Conservation (phyloP, 2,797 vertebrate genomes). For the Melanotaenia boesemani region DNA sequence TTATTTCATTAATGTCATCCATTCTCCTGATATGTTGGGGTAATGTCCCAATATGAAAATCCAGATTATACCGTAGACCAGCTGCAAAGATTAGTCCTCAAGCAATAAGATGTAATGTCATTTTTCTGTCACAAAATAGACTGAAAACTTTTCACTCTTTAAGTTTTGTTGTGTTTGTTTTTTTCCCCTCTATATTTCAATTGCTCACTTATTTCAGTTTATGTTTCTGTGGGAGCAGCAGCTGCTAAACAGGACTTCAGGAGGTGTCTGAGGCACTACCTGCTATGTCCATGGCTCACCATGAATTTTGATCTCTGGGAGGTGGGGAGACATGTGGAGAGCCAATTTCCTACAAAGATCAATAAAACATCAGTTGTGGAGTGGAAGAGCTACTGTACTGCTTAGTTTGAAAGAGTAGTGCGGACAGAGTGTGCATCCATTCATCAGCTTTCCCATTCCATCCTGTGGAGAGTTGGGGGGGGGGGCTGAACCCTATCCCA, state of each 20-base stretch:
- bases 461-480: background rate
- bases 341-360: constrained; percentile 27
- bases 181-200: background rate
- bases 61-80: constrained; percentile 24
- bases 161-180: background rate
- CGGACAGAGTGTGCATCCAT: background rate
- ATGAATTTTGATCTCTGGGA: constrained; percentile 30
- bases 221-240: constrained; percentile 1
- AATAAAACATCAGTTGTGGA: constrained; percentile 16
- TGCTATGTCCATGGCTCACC: constrained; percentile 11
- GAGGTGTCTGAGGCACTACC: constrained; percentile 5
- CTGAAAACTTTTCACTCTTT: background rate
- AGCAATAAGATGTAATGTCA: background rate
- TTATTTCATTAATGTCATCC: constrained; percentile 37
- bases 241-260: constrained; percentile 1
- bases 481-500: background rate
- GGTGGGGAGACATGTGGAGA: constrained; percentile 26
- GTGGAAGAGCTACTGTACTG: constrained; percentile 1
- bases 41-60: constrained; percentile 26
- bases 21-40: constrained; percentile 20
- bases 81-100: constrained; percentile 34
- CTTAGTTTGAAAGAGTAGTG: constrained; percentile 8
- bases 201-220: background rate
- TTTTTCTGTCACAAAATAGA: no score
- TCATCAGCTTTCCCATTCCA: background rate